A percentile compares a stretch with the other conserved stretches of the same genome.
phyloP scores from a whole-genome alignment of 2,113 vertebrate species.

The Engraulis encrasicolus region DNA sequence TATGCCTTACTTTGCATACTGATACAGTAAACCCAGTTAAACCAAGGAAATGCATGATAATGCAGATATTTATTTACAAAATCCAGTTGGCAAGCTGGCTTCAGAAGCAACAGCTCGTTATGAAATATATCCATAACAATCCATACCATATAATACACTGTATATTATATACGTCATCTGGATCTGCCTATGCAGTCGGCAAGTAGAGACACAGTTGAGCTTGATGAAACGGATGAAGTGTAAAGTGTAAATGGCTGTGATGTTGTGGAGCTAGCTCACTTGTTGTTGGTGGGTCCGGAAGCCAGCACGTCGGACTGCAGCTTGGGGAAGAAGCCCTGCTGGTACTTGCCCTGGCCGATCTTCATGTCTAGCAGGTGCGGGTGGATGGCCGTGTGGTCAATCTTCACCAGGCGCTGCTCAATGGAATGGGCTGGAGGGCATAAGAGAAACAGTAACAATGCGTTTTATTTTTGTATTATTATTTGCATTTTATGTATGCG shows the following conservation, averaged over 20 bases:
- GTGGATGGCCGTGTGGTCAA: slow-evolving; percentile 95
- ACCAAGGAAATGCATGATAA: neutral
- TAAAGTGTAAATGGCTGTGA: too few relatives aligned
- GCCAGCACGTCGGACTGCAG: slow-evolving; percentile 91
- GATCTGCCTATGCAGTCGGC: too few relatives aligned
- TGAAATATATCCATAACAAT: too few relatives aligned
- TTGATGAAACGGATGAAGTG: too few relatives aligned
- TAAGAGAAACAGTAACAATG: too few relatives aligned
- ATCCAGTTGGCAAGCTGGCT: too few relatives aligned
- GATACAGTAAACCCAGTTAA: neutral
- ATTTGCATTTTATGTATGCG: too few relatives aligned
- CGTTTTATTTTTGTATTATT: too few relatives aligned
- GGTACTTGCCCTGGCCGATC: slow-evolving; percentile 95
- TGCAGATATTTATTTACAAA: neutral
- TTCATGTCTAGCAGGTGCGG: slow-evolving; percentile 97
- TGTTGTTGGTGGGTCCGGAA: slow-evolving; percentile 87
- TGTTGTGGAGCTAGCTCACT: slow-evolving; percentile 79
- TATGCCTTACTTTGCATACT: neutral
- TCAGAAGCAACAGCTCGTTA: too few relatives aligned
- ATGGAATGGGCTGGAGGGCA: slow-evolving; percentile 83
- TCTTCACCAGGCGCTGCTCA: slow-evolving; percentile 90
- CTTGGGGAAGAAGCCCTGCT: slow-evolving; percentile 94
- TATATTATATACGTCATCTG: too few relatives aligned
- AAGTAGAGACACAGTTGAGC: too few relatives aligned
- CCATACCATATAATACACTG: too few relatives aligned